Evolutionary conservation across 2,113 vertebrate genomes (phyloP).

Genomic region (Odocoileus virginianus): DNA sequence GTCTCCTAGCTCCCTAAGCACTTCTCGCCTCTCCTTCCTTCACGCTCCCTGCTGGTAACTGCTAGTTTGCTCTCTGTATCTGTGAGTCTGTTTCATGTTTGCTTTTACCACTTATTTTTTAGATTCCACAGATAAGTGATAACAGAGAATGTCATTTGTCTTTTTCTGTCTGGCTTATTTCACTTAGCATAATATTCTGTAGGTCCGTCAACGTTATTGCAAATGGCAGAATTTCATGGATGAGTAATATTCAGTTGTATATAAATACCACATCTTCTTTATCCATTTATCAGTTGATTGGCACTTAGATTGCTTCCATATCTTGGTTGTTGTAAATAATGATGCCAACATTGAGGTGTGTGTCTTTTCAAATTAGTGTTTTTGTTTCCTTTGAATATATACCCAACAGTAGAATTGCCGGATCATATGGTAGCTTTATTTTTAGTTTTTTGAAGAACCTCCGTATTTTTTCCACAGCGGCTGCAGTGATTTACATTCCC

Average conservation of each 20-base stretch:
- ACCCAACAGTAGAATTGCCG: background rate
- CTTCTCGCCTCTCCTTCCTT: background rate
- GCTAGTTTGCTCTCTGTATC: background rate
- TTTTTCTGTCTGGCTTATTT: background rate
- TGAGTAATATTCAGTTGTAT: background rate
- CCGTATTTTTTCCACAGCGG: accelerated
- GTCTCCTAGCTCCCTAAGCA: background rate
- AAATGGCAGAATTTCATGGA: background rate
- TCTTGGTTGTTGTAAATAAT: background rate
- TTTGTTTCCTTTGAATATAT: background rate
- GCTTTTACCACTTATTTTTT: background rate
- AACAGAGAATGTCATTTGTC: background rate
- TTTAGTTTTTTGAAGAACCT: background rate
- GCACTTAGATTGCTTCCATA: background rate
- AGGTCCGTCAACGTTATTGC: background rate
- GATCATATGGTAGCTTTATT: accelerated
- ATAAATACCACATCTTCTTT: background rate
- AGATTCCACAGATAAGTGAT: background rate
- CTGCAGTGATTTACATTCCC: accelerated
- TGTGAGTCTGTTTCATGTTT: background rate
- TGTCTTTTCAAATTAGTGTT: background rate
- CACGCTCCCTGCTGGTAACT: too few relatives aligned
- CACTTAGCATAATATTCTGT: background rate
- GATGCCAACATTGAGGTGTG: background rate
- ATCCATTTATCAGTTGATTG: background rate